Conservation (phyloP, 1,140 invertebrate species). For the Augochlora pura region DNA sequence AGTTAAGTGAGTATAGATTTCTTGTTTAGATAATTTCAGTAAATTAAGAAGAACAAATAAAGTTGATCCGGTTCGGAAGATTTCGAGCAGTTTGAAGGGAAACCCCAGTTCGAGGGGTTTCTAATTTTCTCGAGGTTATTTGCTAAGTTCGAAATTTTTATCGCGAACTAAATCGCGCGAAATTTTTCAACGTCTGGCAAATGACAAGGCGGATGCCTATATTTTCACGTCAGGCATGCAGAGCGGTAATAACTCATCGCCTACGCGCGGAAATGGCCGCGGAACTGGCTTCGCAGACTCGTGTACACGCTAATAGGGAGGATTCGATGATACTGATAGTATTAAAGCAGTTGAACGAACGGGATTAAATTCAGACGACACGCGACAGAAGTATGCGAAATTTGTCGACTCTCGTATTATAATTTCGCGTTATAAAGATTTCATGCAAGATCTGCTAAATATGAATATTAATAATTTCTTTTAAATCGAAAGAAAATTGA, state of each 20-base stretch:
- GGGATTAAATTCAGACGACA: neutral
- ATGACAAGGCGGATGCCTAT: neutral
- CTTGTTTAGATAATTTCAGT: too few species aligned
- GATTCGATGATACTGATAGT: slow-evolving; percentile 37
- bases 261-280: slow-evolving; percentile 40
- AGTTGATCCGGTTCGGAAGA: too few species aligned
- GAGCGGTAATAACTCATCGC: slow-evolving; percentile 60
- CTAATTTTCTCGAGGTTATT: neutral
- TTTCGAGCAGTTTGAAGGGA: too few species aligned
- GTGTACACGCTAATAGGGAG: slow-evolving; percentile 19
- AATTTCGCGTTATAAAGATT: neutral
- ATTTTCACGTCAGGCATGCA: slow-evolving; percentile 46
- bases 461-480: too few species aligned
- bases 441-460: too few species aligned
- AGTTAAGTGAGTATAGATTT: too few species aligned
- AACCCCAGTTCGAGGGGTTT: neutral
- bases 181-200: neutral
- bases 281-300: slow-evolving; percentile 25
- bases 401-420: neutral
- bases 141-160: neutral
- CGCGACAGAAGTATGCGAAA: neutral
- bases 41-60: too few species aligned
- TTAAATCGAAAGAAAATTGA: too few species aligned
- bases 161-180: neutral
- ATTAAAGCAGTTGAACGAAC: slow-evolving; percentile 22